Evolutionary conservation across 2,113 vertebrate genomes (phyloP), one percentile per base, ranked within the genome.

Genomic region (Chunga burmeisteri): DNA sequence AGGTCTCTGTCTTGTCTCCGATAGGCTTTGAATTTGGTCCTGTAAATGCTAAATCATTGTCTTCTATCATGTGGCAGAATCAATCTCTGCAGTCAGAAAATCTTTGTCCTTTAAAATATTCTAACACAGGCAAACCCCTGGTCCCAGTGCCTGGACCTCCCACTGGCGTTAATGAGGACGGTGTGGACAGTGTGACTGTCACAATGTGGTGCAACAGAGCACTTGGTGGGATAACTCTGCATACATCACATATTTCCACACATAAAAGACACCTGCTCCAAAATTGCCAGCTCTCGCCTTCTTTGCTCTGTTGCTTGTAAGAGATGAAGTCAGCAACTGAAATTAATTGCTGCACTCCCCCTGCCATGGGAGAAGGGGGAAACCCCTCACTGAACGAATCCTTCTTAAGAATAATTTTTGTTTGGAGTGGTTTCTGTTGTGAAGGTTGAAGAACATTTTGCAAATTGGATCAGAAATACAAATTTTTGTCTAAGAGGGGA

Each of bases 211-310:
- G 84, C 86, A 62, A 68, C 66, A 85, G 58, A 95, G 73, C 66
- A n/a, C 78, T 85, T 38, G 49, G 50, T 32, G 59, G 50, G 73
- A 93, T 88, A 75, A 36, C 89, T 95, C 81, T 91, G 91, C 91
- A 88, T 89, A 90, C 75, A 86, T 90, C 87, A 82, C 0, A 0
- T 56, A 85, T 70, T 95, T 95, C 89, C 71, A 87, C 89, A 91
- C 62, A 21, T 90, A 95, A 91, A 27, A 96, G 89, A 94, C 84
- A 95, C 94, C 87, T 95, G 74, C 78, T 94, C 78, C 79, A 70
- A 63, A 93, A 94, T 5, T 80, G 44, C 89, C 58, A 85, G 50
- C 56, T 93, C 91, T 96, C 89, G 86, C 84, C 74, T 95, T 58
- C 88, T 85, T 90, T 70, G 70, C 81, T 94, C 74, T 75, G 73